phyloP scores from a whole-genome alignment of 2,797 vertebrate species.

The Ctenopoma kingsleyae region DNA sequence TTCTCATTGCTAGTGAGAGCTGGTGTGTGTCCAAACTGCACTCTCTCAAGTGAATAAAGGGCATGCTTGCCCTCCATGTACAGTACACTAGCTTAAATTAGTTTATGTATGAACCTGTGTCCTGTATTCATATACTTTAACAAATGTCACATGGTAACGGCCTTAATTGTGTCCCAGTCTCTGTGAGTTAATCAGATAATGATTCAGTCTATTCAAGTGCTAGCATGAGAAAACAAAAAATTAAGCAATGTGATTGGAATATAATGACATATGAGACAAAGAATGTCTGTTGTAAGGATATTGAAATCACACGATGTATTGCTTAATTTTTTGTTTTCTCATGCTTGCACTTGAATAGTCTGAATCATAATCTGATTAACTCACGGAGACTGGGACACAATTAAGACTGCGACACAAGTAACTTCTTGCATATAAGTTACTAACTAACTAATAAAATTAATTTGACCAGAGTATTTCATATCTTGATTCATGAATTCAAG shows the following conservation, averaged over 20 bases:
- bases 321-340: constrained; percentile 10
- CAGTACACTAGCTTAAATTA: constrained; percentile 51
- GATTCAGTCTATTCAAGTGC: neutral
- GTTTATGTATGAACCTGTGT: constrained; percentile 26
- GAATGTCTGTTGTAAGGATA: too few species aligned
- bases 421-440: neutral
- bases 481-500: neutral
- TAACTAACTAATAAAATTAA: neutral
- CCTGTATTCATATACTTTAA: constrained; percentile 13
- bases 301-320: too few species aligned
- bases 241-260: neutral
- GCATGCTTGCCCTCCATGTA: constrained; percentile 44
- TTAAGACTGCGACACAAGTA: neutral
- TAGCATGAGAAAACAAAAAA: constrained; percentile 13
- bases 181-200: neutral
- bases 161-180: constrained; percentile 11
- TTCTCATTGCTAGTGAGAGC: constrained; percentile 47
- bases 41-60: constrained; percentile 42
- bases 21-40: constrained; percentile 53
- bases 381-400: constrained; percentile 3
- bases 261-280: too few species aligned
- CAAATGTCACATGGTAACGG: constrained; percentile 24
- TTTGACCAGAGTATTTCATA: neutral
- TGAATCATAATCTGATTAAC: neutral
- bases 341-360: neutral